Evolutionary conservation across 2,113 vertebrate species (phyloP), one percentile per base, ranked within the genome.

Genomic region (Chloebia gouldiae): DNA sequence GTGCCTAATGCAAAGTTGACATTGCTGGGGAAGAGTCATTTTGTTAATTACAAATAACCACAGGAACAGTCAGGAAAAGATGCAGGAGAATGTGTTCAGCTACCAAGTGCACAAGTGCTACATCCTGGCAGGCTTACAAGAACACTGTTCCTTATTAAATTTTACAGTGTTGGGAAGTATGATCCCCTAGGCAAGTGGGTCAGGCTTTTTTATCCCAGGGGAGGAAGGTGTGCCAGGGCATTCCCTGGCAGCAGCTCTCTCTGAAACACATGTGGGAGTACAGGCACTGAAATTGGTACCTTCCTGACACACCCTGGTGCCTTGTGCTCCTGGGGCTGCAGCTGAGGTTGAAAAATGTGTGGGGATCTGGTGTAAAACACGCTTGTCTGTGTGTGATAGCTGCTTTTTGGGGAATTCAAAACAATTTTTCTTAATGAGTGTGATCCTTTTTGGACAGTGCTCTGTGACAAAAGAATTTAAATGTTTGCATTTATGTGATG

Each of bases 401-500:
- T 37, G 1, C 49, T 28, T 7, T 44, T 42, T 40, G 22, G 28
- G 20, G 12, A 30, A 47, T 71, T 68, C 13, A 81, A 51, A 54
- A 11, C 2, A 2, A 0, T 79, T 82, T 81, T 76, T 75, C 39
- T 54, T 12, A 11, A 12, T 0, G 30, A 68, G 4, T 0, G 1
- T 28, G 10, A 13, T 20, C 50, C 7, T 30, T 79, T 39, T 22
- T 37, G 44, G 17, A 33, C 31, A 50, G 2, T 33, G 23, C 4
- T 59, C 11, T 44, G 31, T 4, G 3, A 6, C 25, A 20, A 6
- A 33, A 25, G 33, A 60, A 53, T 82, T 28, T 30, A 23, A 76
- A 20, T 10, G 3, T 60, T 31, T 33, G 17, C 14, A 1, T 79
- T 76, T 40, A 22, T 47, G 35, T 25, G 28, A 15, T 60, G 14